Evolutionary conservation across 1,140 invertebrate species (phyloP), one percentile per base, ranked within the genome.

Genomic region (Atta cephalotes): DNA sequence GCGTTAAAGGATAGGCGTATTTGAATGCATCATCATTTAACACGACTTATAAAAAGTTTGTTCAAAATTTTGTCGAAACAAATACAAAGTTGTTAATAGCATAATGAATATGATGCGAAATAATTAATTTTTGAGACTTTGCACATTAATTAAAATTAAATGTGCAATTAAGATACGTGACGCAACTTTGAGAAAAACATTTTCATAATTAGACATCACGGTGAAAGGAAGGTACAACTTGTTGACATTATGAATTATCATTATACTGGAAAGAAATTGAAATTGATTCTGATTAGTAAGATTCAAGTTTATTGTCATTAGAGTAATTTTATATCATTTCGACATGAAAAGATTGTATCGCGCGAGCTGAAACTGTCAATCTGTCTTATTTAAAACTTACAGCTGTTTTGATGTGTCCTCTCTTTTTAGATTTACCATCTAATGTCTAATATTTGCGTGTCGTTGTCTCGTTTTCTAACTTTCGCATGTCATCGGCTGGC

Each of bases 81-180:
- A 3, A 25, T 28, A 70, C 35, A 14, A 62, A 70, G 60, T 28
- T 39, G 35, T n/a, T 82, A 88, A 88, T 53, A 28, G 35, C 58
- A 31, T 49, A 58, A 85, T 56, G 51, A 82, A 56, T 14, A 68
- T 12, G 21, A 21, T 45, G 58, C 18, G 18, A 72, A 7, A 60
- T 79, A 85, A 88, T 79, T 85, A 89, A 85, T 25, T 58, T 58
- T 35, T 51, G n/a, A 25, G 60, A 81, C n/a, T 76, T 53, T 31
- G 21, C 10, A 16, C 9, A 28, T 49, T n/a, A 31, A 58, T 60
- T 60, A 53, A 49, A 25, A 28, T 25, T 56, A 62, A 62, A 45
- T 39, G 3, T 45, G 58, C 12, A 28, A 49, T 63, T 63, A 49
- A 65, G 35, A 16, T 45, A 4, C 21, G 21, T n/a, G 10, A 53